Percentiles rank a stretch among this genome's conserved stretches.
phyloP scores from a whole-genome alignment of 2,113 vertebrate species.

The Sialia sialis region DNA sequence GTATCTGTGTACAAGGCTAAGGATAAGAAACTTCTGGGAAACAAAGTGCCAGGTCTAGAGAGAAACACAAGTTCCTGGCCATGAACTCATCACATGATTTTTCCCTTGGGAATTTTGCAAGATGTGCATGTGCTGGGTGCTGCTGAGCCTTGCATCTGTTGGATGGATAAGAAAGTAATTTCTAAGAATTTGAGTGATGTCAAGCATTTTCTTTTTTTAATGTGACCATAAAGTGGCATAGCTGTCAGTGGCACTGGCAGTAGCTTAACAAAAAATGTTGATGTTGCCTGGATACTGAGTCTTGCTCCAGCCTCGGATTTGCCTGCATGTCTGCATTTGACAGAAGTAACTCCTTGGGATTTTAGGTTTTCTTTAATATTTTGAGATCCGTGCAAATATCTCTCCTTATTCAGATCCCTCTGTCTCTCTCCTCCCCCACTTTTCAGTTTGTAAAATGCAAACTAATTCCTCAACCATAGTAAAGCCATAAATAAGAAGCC shows the following conservation, averaged over 20 bases:
- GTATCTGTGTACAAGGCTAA: not conserved
- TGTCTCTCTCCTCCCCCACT: not conserved
- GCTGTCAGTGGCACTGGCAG: not conserved
- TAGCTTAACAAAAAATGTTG: slow-evolving; percentile 20
- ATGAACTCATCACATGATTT: not conserved
- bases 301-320: not conserved
- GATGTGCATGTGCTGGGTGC: not conserved
- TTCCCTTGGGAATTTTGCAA: not conserved
- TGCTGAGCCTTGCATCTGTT: not conserved
- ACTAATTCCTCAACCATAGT: not conserved
- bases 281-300: slow-evolving; percentile 34
- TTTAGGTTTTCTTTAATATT: slow-evolving; percentile 28
- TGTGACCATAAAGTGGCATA: slow-evolving; percentile 16
- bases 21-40: not conserved
- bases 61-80: not conserved
- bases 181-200: slow-evolving; percentile 4
- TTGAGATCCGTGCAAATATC: not conserved
- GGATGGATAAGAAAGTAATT: not conserved
- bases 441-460: not conserved
- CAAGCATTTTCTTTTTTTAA: not conserved
- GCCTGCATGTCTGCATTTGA: not conserved
- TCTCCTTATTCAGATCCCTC: not conserved
- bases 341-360: not conserved
- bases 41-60: not conserved
- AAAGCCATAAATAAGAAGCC: not conserved